Evolutionary conservation across 2,113 vertebrate species (phyloP).

Genomic region (Cricetomys ansorgei): DNA sequence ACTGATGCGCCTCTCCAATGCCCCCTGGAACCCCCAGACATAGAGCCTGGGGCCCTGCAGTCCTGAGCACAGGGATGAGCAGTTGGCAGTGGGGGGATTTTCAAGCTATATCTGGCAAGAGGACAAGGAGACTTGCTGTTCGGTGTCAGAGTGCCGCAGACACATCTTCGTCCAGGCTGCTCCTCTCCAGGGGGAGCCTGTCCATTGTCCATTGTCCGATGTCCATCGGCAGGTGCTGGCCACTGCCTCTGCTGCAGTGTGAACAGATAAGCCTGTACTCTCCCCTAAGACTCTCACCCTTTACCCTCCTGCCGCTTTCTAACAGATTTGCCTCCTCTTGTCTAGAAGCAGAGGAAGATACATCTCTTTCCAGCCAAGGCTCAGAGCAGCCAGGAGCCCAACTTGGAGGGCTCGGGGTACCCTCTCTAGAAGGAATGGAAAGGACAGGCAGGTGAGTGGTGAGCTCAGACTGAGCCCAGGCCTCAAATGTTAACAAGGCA

Average conservation of each 20-base stretch:
- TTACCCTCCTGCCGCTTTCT: background rate
- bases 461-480: background rate
- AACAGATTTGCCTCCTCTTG: background rate
- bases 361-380: background rate
- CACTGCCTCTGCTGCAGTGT: background rate
- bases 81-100: constrained; percentile 22
- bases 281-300: background rate
- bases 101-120: constrained; percentile 31
- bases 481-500: constrained; percentile 18
- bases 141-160: background rate
- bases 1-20: background rate
- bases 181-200: background rate
- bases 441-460: background rate
- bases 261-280: background rate
- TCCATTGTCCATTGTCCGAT: too few species aligned
- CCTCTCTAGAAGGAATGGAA: background rate
- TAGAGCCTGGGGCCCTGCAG: background rate
- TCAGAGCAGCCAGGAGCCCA: background rate
- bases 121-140: background rate
- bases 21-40: background rate
- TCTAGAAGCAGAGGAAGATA: background rate
- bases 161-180: background rate
- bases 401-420: background rate
- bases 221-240: background rate
- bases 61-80: background rate